A percentile compares a stretch with the other conserved stretches of the same genome.
Evolutionary conservation across 2,113 vertebrate species (phyloP).

Genomic region (Rhegmatorhina hoffmannsi): DNA sequence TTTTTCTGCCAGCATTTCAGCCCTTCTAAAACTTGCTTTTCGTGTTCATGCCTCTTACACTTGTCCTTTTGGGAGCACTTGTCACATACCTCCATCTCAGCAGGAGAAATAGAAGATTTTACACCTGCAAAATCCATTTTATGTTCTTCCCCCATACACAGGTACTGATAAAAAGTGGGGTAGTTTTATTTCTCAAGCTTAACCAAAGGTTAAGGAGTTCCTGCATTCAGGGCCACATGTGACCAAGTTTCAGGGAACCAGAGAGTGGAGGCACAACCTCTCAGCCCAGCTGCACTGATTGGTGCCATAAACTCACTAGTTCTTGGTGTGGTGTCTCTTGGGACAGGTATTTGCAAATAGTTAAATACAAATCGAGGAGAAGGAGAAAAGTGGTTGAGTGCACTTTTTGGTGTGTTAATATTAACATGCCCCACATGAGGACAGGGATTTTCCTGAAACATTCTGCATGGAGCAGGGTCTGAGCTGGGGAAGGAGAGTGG

Average conservation of each 20-base stretch:
- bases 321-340: not conserved
- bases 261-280: not conserved
- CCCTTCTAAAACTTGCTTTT: not conserved
- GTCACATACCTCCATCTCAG: not conserved
- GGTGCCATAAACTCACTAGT: not conserved
- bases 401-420: not conserved
- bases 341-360: not conserved
- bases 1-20: not conserved
- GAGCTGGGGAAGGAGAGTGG: not conserved
- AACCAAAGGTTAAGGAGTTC: not conserved
- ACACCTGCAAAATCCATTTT: not conserved
- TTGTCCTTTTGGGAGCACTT: not conserved
- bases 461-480: not conserved
- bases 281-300: not conserved
- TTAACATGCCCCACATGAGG: not conserved
- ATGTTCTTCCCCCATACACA: not conserved
- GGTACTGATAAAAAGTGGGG: not conserved
- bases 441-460: not conserved
- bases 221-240: not conserved
- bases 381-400: not conserved
- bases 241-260: not conserved
- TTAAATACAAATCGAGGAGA: not conserved
- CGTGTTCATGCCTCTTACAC: not conserved
- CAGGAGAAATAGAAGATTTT: not conserved
- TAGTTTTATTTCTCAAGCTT: not conserved